Base-by-base conservation (phyloP, 23 tunicate species). In the Aplidium turbinatum region DNA sequence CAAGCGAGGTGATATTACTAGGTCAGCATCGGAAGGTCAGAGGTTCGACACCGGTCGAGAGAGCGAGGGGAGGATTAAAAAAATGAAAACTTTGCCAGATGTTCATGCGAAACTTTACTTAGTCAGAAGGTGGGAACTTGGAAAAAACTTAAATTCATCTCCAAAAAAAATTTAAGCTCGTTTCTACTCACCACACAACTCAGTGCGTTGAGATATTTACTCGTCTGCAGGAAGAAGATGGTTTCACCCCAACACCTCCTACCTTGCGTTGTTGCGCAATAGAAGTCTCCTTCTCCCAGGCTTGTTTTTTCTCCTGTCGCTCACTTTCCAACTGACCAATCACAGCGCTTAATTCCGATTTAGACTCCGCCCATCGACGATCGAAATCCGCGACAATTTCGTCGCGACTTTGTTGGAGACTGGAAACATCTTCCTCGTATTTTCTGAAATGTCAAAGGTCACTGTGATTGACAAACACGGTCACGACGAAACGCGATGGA, bases 251-350 rank as follows among this genome's bases (percentile, higher is more conserved):
- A 25, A n/a, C 1, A 1, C 53, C 2, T 42, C 7, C 1, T 33
- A 81, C 86, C 60, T 81, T 33, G 0, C 73, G 3, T 45, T 73
- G 45, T 33, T 51, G 48, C 18, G 57, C 68, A 32, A 76, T 39
- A 27, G 57, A 36, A 22, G 72, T 63, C 38, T 62, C 85, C 34
- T 71, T 63, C 23, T 72, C 58, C 85, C 83, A 78, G 5, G 84
- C 93, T 52, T 51, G 36, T 38, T 67, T 64, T 25, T 80, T 47
- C 63, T 86, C 85, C n/a, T 68, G n/a, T 31, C 60, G 57, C 57
- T 79, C 93, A 25, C 70, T 71, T 31, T 86, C 85, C 54, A 86
- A 66, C 69, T 86, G 93, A 38, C 62, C 70, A 38, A 78, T 79
- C 55, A 86, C 38, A 33, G 71, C n/a, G 50, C 16, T 78, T 26